These are phyloP conservation scores for Dimorphilus gyrociliatus DNA, from an alignment of 2,888 invertebrate species.

Conservation along the genomic window DNA sequence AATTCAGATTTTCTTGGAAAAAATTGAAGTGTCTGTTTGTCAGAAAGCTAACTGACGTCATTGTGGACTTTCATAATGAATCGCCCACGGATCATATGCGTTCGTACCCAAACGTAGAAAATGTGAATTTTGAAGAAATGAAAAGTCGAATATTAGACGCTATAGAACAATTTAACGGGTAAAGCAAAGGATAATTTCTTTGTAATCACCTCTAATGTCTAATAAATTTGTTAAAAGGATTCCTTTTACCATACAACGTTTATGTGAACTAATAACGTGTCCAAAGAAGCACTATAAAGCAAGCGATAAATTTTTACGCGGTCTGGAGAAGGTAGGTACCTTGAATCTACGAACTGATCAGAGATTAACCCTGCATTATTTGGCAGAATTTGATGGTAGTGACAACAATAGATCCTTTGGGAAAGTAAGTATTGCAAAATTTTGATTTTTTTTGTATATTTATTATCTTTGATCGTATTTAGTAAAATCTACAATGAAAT, in stretches of 20 bases:
- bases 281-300: conserved; percentile 85
- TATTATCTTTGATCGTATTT: too few species aligned
- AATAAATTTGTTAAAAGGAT: conserved; percentile 45
- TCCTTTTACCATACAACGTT: conserved; percentile 85
- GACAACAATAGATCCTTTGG: conserved; percentile 33
- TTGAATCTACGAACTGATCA: conserved; percentile 1
- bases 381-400: conserved; percentile 34
- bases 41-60: conserved; percentile 66
- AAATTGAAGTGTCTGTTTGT: conserved; percentile 52
- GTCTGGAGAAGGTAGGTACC: conserved; percentile 59
- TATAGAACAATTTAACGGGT: conserved; percentile 33
- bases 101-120: conserved; percentile 67
- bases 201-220: conserved; percentile 5
- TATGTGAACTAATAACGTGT: conserved; percentile 77
- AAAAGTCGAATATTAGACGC: conserved; percentile 37
- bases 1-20: conserved; percentile 11
- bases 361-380: neutral
- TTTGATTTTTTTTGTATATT: too few species aligned
- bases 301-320: conserved; percentile 89
- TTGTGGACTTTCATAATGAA: conserved; percentile 69
- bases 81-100: conserved; percentile 58
- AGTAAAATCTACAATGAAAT: too few species aligned
- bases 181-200: too few species aligned
- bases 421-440: conserved; percentile 21
- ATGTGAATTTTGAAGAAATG: conserved; percentile 75